Percentiles rank a stretch among this genome's conserved stretches.
Evolutionary conservation across 1,140 invertebrate genomes (phyloP).

Genomic region (Drosophila kurseongensis): DNA sequence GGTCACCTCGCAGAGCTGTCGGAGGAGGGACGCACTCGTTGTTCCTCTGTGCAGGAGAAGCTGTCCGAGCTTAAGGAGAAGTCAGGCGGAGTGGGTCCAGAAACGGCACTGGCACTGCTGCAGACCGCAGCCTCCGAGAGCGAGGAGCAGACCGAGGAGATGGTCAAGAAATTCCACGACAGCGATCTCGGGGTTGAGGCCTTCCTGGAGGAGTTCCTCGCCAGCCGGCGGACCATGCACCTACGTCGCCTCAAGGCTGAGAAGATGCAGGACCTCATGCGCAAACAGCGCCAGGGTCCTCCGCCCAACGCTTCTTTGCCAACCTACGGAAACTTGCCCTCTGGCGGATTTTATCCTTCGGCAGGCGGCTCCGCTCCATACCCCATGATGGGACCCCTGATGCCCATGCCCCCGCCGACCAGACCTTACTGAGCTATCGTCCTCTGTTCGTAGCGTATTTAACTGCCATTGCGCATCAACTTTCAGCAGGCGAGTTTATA

Average conservation of each 20-base stretch:
- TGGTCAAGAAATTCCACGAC: slow-evolving; percentile 91
- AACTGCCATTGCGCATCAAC: slow-evolving; percentile 17
- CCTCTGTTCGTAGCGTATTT: not conserved
- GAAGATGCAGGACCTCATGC: slow-evolving; percentile 92
- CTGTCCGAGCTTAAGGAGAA: slow-evolving; percentile 88
- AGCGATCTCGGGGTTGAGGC: slow-evolving; percentile 90
- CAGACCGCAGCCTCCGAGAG: slow-evolving; percentile 94
- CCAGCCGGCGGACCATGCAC: slow-evolving; percentile 91
- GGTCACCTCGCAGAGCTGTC: slow-evolving; percentile 89
- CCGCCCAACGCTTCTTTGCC: slow-evolving; percentile 22
- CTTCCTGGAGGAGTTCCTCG: slow-evolving; percentile 92
- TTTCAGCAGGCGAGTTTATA: slow-evolving; percentile 16
- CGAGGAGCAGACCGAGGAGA: slow-evolving; percentile 94
- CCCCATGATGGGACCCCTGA: slow-evolving; percentile 85
- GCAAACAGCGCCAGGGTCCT: slow-evolving; percentile 73
- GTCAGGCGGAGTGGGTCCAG: slow-evolving; percentile 89
- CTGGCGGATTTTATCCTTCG: slow-evolving; percentile 66
- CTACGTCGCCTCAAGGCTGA: slow-evolving; percentile 93
- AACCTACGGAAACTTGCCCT: slow-evolving; percentile 57
- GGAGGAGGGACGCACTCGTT: slow-evolving; percentile 88
- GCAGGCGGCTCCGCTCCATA: slow-evolving; percentile 80
- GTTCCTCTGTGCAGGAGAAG: slow-evolving; percentile 89
- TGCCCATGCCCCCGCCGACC: slow-evolving; percentile 86
- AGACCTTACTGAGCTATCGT: slow-evolving; percentile 59
- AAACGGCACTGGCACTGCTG: slow-evolving; percentile 92